Evolutionary conservation across 2,113 vertebrate genomes (phyloP), one percentile per base, ranked within the genome.

Genomic region (Psephotus haematonotus): DNA sequence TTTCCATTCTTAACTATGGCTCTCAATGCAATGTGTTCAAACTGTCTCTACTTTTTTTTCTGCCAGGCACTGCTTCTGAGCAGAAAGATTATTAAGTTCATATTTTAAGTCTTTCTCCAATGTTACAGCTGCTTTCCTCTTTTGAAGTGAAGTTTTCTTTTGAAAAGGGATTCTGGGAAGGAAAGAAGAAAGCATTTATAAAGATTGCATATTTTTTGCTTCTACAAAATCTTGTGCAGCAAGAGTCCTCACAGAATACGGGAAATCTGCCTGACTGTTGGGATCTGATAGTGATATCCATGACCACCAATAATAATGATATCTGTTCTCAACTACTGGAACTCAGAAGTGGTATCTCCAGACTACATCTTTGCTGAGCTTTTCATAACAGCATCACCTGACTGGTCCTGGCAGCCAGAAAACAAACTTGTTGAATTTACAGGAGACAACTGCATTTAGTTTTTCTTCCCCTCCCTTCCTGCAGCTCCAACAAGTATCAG

Each of bases 1-100:
- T 94, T 96, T 97, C 90, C 94, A 91, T 90, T 94, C 94, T 89
- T 91, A 90, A 93, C 78, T 70, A 67, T 11, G 47, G 43, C 43
- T 77, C 57, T 64, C 72, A 68, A 57, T 31, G 60, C 91, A 91
- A 79, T 64, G 39, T 60, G 16, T 86, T 96, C 67, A 80, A 95
- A 90, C 28, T 81, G 69, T 44, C 33, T 63, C 53, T 86, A 31
- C 13, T 35, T 82, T 71, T 80, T 80, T 82, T 80, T 18, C 63
- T 93, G 71, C 33, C 85, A 90, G 82, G 74, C 18, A n/a, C 47
- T 90, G 43, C 69, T 95, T 83, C 77, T 89, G 89, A 94, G 65
- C 64, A 93, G 68, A 55, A 88, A 12, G 22, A 80, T 86, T 93
- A 91, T 90, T 93, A 94, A 94, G 88, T 63, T 80, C 82, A 60